Evolutionary conservation across 2,797 vertebrate species (phyloP).

Genomic region (Pseudochirops cupreus): DNA sequence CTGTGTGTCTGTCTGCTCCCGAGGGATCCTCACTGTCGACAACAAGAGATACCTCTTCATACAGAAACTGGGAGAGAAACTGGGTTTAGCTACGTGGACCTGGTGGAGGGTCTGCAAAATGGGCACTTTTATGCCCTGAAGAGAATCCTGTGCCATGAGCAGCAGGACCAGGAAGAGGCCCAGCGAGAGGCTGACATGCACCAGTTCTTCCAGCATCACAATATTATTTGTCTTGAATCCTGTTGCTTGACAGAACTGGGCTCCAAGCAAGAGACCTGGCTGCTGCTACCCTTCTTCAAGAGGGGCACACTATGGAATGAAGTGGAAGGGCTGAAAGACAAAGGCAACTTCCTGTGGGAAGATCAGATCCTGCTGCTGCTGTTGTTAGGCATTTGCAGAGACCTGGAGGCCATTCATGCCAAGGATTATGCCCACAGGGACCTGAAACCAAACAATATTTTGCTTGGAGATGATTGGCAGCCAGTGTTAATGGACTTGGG

Average conservation of each 20-base stretch:
- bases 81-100: constrained; percentile 98
- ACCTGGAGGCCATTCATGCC: constrained; percentile 94
- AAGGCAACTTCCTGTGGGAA: constrained; percentile 92
- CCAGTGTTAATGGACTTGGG: constrained; percentile 97
- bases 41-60: constrained; percentile 94
- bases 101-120: constrained; percentile 95
- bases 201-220: constrained; percentile 93
- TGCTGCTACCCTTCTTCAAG: constrained; percentile 96
- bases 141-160: constrained; percentile 97
- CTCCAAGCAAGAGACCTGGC: constrained; percentile 95
- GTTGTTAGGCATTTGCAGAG: constrained; percentile 93
- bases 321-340: constrained; percentile 93
- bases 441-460: constrained; percentile 96
- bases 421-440: constrained; percentile 96
- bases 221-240: constrained; percentile 92
- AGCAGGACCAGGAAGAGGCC: constrained; percentile 84
- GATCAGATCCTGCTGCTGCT: constrained; percentile 92
- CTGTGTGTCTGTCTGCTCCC: constrained; percentile 95
- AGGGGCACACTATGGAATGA: constrained; percentile 96
- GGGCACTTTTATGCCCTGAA: constrained; percentile 96
- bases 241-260: constrained; percentile 92
- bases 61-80: constrained; percentile 94
- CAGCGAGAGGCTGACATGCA: constrained; percentile 95
- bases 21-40: constrained; percentile 92
- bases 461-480: constrained; percentile 73